Base-by-base conservation (phyloP, 2,888 invertebrate species). In the Ormyrus labotus region DNA sequence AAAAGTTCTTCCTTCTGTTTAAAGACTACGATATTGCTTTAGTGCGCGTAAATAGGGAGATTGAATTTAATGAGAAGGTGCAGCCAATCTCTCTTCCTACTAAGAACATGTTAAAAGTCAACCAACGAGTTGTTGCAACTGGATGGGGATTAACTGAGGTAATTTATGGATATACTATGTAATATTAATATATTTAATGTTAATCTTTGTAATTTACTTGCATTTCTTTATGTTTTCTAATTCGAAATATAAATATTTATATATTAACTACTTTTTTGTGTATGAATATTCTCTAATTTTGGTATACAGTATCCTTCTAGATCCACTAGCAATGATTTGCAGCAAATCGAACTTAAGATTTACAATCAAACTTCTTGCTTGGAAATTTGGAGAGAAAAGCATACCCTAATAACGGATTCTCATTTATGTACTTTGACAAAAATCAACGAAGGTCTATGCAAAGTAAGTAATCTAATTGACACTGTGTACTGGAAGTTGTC, bases 391-490 rank as follows among this genome's bases (percentile, higher is more conserved):
- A 9, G 10, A 0, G n/a, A n/a, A 3, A 13, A 47, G 79, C 6
- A 9, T 9, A 2, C 10, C 19, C 9, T 13, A 11, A 81, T 87
- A 8, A 81, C 73, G 0, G 61, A 78, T 7, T 81, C 83, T 8
- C 87, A 89, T 19, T 86, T 89, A 19, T 89, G 89, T 70, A 88
- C 88, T 11, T 83, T 86, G 51, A 89, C 89, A 0, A 85, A 85
- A 81, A 7, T 3, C 34, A 89, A 89, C 45, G 85, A 89, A 85
- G 89, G 89, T 50, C 88, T 88, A 5, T 89, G 89, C 74, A 82
- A 89, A 72, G 89, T 89, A 64, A 87, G 87, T 55, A 72, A 72
- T 72, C 34, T 19, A 19, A 19, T 19, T 19, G 1, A 19, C 0
- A 19, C 19, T 19, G 19, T 19, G 19, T 19, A 19, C 19, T 19